phyloP scores from a whole-genome alignment of 2,113 vertebrate species.

The Muscicapa adusta region DNA sequence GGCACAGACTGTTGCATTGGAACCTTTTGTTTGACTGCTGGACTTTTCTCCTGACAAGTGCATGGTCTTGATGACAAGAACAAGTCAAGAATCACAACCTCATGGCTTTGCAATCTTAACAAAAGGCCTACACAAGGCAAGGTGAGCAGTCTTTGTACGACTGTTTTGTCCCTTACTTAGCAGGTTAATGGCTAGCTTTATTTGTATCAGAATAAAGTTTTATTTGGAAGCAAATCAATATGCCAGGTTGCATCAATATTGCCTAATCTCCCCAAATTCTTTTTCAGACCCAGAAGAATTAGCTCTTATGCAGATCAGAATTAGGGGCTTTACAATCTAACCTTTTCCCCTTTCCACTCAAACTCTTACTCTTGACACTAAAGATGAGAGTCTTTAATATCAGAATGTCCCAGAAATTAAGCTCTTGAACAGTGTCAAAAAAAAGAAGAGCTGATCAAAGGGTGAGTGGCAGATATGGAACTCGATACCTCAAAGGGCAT shows the following conservation, averaged over 20 bases:
- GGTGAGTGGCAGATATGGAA: not conserved
- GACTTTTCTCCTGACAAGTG: not conserved
- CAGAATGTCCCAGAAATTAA: not conserved
- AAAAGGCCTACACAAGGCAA: not conserved
- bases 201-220: not conserved
- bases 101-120: not conserved
- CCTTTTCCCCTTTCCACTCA: not conserved
- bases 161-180: not conserved
- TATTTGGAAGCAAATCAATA: not conserved
- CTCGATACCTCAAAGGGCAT: not conserved
- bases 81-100: not conserved
- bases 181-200: not conserved
- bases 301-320: not conserved
- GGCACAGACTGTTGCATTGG: not conserved
- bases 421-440: not conserved
- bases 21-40: not conserved
- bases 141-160: not conserved
- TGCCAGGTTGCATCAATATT: not conserved
- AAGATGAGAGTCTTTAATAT: not conserved
- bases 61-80: not conserved
- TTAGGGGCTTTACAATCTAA: not conserved
- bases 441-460: not conserved
- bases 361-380: not conserved
- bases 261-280: not conserved
- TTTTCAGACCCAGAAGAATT: not conserved